Evolutionary conservation across 2,888 invertebrate species (phyloP), one percentile per base, ranked within the genome.

Genomic region (Biston stratarius): DNA sequence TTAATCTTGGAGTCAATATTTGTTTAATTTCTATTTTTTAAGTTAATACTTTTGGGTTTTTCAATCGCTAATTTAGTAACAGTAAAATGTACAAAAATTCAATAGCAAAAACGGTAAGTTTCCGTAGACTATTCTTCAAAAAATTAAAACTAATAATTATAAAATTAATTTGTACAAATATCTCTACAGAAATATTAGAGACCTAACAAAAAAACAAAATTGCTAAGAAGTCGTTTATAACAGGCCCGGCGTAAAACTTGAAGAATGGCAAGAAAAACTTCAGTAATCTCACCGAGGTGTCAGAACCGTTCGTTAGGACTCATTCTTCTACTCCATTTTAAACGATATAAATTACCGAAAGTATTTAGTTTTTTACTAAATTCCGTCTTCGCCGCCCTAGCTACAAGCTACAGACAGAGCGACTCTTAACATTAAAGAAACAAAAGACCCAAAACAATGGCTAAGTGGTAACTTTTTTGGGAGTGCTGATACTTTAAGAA

Each of bases 1-100:
- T 83, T 83, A 88, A 87, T 84, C 84, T 83, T 74, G 69, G 65
- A 83, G 83, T 83, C 80, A 82, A 85, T 91, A 86, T 92, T 91
- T 89, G 85, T 87, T 82, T 83, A 84, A 86, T 85, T 80, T 84
- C 83, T 87, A 84, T 82, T 81, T 81, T 15, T n/a, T 1, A 49
- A 85, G 83, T 84, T 78, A 84, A 84, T 79, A 14, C n/a, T 55
- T 55, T 60, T 14, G 47, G 64, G 38, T 34, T 24, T 24, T 24
- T 24, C 24, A 3, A 24, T 24, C 1, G 24, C 12, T 52, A 34
- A 47, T 44, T 38, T 8, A 38, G 45, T 45, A 48, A 53, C n/a
- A 9, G 14, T 15, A 36, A 34, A 64, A 57, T 24, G 24, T 24
- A 12, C 12, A 34, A 38, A 38, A 38, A 6, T 38, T 8, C 38